A percentile compares a stretch with the other conserved stretches of the same genome.
Evolutionary conservation across 2,888 invertebrate species (phyloP).

Genomic region (Limnephilus auricula): DNA sequence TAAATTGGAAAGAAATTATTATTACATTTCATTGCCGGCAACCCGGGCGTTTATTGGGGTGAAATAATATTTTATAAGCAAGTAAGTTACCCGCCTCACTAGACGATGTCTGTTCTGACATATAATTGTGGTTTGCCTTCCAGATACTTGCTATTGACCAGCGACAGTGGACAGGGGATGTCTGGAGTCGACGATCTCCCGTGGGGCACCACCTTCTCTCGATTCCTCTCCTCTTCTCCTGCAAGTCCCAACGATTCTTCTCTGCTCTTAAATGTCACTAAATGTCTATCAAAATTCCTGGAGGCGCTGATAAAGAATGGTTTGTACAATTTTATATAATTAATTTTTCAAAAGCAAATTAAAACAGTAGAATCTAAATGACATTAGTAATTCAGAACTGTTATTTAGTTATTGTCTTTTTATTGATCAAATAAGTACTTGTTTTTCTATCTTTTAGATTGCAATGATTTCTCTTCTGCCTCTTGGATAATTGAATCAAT

Average conservation of each 20-base stretch:
- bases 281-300: slow-evolving; percentile 71
- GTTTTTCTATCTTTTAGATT: slow-evolving; percentile 26
- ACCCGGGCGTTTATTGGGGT: no score
- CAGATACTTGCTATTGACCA: slow-evolving; percentile 75
- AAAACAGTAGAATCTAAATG: neutral
- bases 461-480: slow-evolving; percentile 33
- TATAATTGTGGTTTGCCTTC: slow-evolving; percentile 50
- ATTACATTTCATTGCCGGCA: no score
- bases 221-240: slow-evolving; percentile 81
- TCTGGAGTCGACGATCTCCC: slow-evolving; percentile 75
- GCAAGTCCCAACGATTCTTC: slow-evolving; percentile 81
- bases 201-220: slow-evolving; percentile 80
- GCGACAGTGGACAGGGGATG: slow-evolving; percentile 69
- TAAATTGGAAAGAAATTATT: neutral
- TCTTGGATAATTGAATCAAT: slow-evolving; percentile 59
- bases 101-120: no score
- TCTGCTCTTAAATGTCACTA: slow-evolving; percentile 76
- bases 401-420: neutral
- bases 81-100: no score
- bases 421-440: neutral
- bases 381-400: neutral
- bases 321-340: slow-evolving; percentile 68
- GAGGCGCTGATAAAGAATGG: slow-evolving; percentile 68
- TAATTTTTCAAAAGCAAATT: neutral
- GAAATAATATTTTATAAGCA: no score